These are phyloP conservation scores for Drosophila hamatofila DNA, from an alignment of 2,888 invertebrate species.

Conservation along the genomic window DNA sequence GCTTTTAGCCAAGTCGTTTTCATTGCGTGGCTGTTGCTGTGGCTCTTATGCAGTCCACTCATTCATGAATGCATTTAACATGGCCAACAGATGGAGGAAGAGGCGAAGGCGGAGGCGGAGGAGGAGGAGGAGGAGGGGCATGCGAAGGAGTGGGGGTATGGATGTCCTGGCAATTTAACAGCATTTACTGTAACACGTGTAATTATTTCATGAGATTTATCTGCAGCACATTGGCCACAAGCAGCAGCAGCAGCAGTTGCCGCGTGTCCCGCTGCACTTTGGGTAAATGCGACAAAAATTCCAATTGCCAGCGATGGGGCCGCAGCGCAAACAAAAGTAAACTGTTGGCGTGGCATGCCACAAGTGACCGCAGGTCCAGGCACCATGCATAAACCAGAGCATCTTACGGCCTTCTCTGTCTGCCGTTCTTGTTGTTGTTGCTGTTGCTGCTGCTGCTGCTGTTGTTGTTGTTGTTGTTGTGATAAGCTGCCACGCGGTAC, in stretches of 20 bases:
- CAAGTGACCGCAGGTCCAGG: constrained; percentile 75
- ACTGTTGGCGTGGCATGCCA: constrained; percentile 62
- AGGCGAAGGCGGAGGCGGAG: background rate
- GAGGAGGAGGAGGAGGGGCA: background rate
- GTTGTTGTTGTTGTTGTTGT: constrained; percentile 21
- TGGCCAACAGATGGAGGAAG: constrained; percentile 36
- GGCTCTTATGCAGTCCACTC: constrained; percentile 73
- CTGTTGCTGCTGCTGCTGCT: constrained; percentile 24
- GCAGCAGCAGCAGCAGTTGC: constrained; percentile 49
- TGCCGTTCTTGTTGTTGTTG: background rate
- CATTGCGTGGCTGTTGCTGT: constrained; percentile 43
- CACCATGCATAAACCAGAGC: constrained; percentile 68
- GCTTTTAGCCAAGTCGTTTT: constrained; percentile 47
- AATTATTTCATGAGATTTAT: constrained; percentile 85
- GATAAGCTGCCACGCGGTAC: constrained; percentile 76
- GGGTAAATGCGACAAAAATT: constrained; percentile 85
- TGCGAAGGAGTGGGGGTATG: background rate
- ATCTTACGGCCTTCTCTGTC: constrained; percentile 54
- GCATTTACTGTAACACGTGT: constrained; percentile 84
- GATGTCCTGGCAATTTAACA: constrained; percentile 75
- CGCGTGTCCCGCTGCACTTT: constrained; percentile 67
- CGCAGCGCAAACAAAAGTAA: constrained; percentile 70
- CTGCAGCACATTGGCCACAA: constrained; percentile 80
- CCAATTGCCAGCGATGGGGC: constrained; percentile 75
- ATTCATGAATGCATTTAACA: constrained; percentile 81